Evolutionary conservation across 2,797 vertebrate species (phyloP).

Genomic region (Artibeus lituratus): DNA sequence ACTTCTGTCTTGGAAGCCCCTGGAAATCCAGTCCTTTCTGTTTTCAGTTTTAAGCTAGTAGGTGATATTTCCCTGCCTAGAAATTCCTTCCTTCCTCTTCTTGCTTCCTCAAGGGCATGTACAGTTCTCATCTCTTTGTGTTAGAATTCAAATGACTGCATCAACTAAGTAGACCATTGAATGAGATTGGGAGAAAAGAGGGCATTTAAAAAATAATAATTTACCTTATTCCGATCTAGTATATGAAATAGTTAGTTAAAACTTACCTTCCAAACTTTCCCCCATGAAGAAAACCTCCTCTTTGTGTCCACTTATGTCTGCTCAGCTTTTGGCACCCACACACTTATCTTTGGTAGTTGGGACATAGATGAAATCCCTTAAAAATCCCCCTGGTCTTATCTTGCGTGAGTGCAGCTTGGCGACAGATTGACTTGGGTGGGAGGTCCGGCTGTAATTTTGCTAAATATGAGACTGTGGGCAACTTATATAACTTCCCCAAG

Average conservation of each 20-base stretch:
- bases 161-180: not conserved
- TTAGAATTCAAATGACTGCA: not conserved
- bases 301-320: not conserved
- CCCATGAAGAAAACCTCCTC: not conserved
- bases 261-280: not conserved
- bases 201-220: not conserved
- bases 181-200: not conserved
- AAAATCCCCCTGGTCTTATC: not conserved
- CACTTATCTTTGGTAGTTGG: not conserved
- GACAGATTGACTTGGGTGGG: not conserved
- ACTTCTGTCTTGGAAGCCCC: conserved; percentile 46
- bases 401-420: not conserved
- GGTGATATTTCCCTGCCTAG: not conserved
- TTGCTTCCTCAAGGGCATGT: not conserved
- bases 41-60: conserved; percentile 17
- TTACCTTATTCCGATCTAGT: not conserved
- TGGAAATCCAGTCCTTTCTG: conserved; percentile 43
- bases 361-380: not conserved
- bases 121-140: not conserved
- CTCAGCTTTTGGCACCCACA: not conserved
- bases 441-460: not conserved
- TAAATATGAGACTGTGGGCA: not conserved
- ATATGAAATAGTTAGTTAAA: not conserved
- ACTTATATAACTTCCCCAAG: not conserved
- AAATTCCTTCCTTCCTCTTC: not conserved